Base-by-base conservation (phyloP, 2,113 vertebrate species). In the Charadrius vociferus region DNA sequence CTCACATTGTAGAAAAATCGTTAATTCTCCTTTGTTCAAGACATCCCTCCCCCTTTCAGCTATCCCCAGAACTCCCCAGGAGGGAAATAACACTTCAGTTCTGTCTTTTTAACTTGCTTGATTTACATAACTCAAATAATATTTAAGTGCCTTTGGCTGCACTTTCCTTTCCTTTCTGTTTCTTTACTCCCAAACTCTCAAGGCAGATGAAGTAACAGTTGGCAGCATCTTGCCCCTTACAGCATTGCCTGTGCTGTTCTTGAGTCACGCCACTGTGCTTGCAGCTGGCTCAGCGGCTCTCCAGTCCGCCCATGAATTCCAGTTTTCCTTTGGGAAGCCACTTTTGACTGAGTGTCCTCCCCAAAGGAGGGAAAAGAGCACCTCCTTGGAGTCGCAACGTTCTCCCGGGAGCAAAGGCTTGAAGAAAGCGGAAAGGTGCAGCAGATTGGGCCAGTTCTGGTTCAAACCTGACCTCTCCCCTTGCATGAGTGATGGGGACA, bases 31-130 rank as follows among this genome's bases (percentile, higher is more conserved):
- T 95, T 90, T 81, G 71, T 73, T 89, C 75, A 96, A 94, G 93
- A 65, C 59, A 68, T 81, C 71, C 55, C 32, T 95, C 75, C 70
- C 78, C 21, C 70, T 93, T 75, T 47, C 65, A 94, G 91, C 85
- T 94, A 94, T 7, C 73, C 71, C 88, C 86, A 90, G 84, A 97
- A 94, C 84, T 89, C 88, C 97, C 95, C 96, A 93, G 72, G 79
- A 95, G 93, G 36, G 50, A 91, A 96, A 97, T 81, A 75, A 95
- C 81, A 93, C 95, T 96, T 96, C 84, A 81, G 84, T 94, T 91
- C 93, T 91, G 70, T 93, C 95, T 92, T 92, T 96, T 89, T 94
- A 93, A 92, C 83, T 92, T 39, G 21, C 72, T 65, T 93, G 88
- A 97, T 95, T 97, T 95, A 91, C 92, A 92, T 95, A 96, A 80